Percentiles rank a stretch among this genome's conserved stretches.
Evolutionary conservation across 2,797 vertebrate species (phyloP).

Genomic region (Sebastes nivosus): DNA sequence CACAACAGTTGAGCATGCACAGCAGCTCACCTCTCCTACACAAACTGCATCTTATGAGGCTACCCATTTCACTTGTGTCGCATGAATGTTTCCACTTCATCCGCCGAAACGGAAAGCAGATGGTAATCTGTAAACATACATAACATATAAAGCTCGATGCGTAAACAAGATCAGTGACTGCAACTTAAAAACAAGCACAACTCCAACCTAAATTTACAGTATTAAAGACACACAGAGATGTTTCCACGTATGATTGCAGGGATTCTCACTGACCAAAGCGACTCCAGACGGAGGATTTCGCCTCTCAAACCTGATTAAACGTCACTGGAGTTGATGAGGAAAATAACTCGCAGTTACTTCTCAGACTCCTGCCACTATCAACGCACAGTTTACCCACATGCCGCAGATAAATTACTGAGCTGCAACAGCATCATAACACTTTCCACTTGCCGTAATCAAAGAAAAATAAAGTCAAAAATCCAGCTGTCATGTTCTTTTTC

Average conservation of each 20-base stretch:
- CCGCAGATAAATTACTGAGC: slow-evolving; percentile 55
- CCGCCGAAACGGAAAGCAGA: slow-evolving; percentile 66
- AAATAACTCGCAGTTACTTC: slow-evolving; percentile 53
- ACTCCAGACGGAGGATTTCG: slow-evolving; percentile 64
- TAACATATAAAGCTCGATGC: slow-evolving; percentile 38
- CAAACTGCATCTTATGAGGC: slow-evolving; percentile 34
- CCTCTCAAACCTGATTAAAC: slow-evolving; percentile 67
- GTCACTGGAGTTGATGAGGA: slow-evolving; percentile 47
- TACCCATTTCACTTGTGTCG: slow-evolving; percentile 42
- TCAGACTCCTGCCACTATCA: slow-evolving; percentile 49
- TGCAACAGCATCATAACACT: slow-evolving; percentile 53
- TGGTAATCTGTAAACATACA: slow-evolving; percentile 64
- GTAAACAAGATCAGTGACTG: slow-evolving; percentile 63
- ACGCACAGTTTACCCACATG: slow-evolving; percentile 34
- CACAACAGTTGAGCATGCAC: slow-evolving; percentile 51
- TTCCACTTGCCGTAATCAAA: slow-evolving; percentile 68
- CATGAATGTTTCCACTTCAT: slow-evolving; percentile 54
- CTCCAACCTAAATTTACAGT: slow-evolving; percentile 42
- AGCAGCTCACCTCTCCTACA: slow-evolving; percentile 61
- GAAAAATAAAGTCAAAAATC: slow-evolving; percentile 54
- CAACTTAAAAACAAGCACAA: slow-evolving; percentile 45
- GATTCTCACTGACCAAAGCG: slow-evolving; percentile 51
- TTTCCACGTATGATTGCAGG: slow-evolving; percentile 61
- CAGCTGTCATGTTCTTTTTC: slow-evolving; percentile 56
- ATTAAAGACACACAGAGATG: slow-evolving; percentile 44